Base-by-base conservation (phyloP, 2,888 invertebrate species). In the Brachycybe producta region DNA sequence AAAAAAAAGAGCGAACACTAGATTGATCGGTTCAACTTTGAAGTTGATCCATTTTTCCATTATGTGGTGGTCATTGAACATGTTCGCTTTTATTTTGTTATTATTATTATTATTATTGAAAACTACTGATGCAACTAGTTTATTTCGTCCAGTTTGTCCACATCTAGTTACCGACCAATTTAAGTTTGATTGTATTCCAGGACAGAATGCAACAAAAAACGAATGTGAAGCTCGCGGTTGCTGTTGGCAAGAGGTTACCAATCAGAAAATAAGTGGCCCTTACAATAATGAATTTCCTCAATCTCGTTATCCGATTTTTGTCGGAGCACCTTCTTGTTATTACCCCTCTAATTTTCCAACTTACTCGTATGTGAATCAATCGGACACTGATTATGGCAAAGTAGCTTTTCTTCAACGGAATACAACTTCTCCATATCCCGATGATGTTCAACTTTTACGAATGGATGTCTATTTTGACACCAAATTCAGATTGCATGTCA, bases 101-200 rank as follows among this genome's bases (percentile, higher is more conserved):
- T n/a, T n/a, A n/a, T n/a, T n/a, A n/a, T n/a, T n/a, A n/a, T n/a
- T n/a, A n/a, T n/a, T n/a, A n/a, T n/a, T n/a, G n/a, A n/a, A n/a
- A n/a, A n/a, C n/a, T n/a, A n/a, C n/a, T n/a, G n/a, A n/a, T n/a
- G n/a, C n/a, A n/a, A n/a, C n/a, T n/a, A n/a, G n/a, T n/a, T n/a
- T n/a, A n/a, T n/a, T n/a, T n/a, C n/a, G n/a, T n/a, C n/a, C n/a
- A n/a, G n/a, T n/a, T n/a, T n/a, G n/a, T n/a, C n/a, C n/a, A n/a
- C n/a, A n/a, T n/a, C n/a, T n/a, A 3, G 19, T 35, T 17, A 32
- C 21, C n/a, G n/a, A n/a, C 26, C 62, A 64, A 3, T 66, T 72
- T 56, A 71, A 77, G 52, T 80, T 82, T 59, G 84, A 84, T 61
- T 84, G 84, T 60, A 77, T 73, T 60, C 84, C 84, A 0, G 77